Conservation (phyloP, 2,888 invertebrate species). For the Tolmerus cingulatus region DNA sequence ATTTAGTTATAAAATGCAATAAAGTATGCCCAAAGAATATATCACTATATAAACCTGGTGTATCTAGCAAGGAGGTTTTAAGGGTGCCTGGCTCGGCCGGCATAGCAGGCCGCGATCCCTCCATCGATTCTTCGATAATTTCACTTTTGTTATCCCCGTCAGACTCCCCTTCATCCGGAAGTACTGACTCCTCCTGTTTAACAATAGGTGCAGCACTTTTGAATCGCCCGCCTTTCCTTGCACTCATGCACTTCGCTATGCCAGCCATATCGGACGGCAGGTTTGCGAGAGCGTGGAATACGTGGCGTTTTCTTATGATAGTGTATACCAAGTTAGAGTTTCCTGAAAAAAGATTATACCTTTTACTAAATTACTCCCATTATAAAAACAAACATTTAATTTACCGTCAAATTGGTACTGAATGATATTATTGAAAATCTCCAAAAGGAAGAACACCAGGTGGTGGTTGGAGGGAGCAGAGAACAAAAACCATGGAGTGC, state of each 20-base stretch:
- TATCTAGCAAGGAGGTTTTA: constrained; percentile 88
- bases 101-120: constrained; percentile 82
- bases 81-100: constrained; percentile 92
- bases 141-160: constrained; percentile 59
- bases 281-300: constrained; percentile 97
- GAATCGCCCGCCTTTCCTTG: constrained; percentile 65
- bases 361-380: neutral
- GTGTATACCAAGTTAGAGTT: constrained; percentile 99
- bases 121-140: constrained; percentile 75
- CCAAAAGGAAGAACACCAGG: constrained; percentile 95
- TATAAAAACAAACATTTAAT: constrained; percentile 50
- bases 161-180: constrained; percentile 58
- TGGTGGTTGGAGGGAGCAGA: constrained; percentile 97
- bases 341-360: constrained; percentile 65
- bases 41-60: constrained; percentile 71
- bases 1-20: neutral
- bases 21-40: neutral
- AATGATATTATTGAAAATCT: constrained; percentile 99
- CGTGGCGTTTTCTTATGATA: constrained; percentile 97
- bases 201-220: constrained; percentile 55
- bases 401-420: constrained; percentile 98
- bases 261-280: constrained; percentile 91
- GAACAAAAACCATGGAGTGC: constrained; percentile 99
- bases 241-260: constrained; percentile 69
- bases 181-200: constrained; percentile 49